A percentile compares a stretch with the other conserved stretches of the same genome.
Evolutionary conservation across 2,888 invertebrate species (phyloP).

Genomic region (Anarsia innoxiella): DNA sequence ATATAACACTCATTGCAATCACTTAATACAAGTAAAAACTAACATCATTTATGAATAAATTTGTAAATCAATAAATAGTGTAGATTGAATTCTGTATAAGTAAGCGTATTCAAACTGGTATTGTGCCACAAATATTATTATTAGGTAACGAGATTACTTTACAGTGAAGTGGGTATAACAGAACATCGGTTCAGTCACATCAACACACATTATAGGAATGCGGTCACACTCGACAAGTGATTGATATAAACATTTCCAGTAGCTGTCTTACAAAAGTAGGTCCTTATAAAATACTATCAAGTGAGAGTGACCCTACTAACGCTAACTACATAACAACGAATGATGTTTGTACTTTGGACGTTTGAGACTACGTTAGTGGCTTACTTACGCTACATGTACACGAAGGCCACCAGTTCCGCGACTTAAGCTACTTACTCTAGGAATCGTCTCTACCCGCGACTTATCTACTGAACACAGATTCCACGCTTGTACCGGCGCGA

Average conservation of each 20-base stretch:
- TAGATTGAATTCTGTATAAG: conserved; percentile 42
- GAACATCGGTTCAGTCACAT: too few relatives aligned
- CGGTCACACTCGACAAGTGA: too few relatives aligned
- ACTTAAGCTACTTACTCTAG: conserved; percentile 20
- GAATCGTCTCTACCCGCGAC: conserved; percentile 28
- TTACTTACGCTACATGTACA: too few relatives aligned
- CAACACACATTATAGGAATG: too few relatives aligned
- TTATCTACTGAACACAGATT: conserved; percentile 26
- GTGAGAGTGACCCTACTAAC: too few relatives aligned
- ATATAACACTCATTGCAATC: too few relatives aligned
- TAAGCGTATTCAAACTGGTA: conserved; percentile 47
- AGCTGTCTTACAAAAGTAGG: too few relatives aligned
- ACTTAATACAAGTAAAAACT: too few relatives aligned
- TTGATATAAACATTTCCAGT: conserved; percentile 4
- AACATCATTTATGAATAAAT: too few relatives aligned
- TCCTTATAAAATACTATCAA: too few relatives aligned
- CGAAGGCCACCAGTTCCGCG: conserved; percentile 29
- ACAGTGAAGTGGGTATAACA: too few relatives aligned
- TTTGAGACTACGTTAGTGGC: conserved; percentile 31
- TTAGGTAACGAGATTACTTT: conserved; percentile 17
- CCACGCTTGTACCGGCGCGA: conserved; percentile 10
- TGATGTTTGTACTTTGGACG: conserved; percentile 59
- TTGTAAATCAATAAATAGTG: conserved; percentile 45
- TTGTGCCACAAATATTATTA: conserved; percentile 46
- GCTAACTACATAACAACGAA: conserved; percentile 2